Percentiles rank a stretch among this genome's conserved stretches.
Evolutionary conservation across 2,113 vertebrate genomes (phyloP).

Genomic region (Callospermophilus lateralis): DNA sequence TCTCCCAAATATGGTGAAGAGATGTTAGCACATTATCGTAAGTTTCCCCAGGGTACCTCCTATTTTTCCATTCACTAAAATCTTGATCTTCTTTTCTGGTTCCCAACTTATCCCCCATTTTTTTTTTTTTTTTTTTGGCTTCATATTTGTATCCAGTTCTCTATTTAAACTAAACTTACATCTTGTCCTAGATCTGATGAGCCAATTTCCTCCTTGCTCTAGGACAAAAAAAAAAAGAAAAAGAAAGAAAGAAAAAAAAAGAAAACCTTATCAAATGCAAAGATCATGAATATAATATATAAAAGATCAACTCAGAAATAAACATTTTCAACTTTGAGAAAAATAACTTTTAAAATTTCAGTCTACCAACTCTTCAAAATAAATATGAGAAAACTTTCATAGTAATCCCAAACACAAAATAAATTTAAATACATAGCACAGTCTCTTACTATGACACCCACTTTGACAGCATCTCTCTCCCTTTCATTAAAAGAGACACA

Average conservation of each 20-base stretch:
- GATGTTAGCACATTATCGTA: background rate
- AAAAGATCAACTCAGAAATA: conserved; percentile 44
- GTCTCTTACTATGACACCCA: conserved; percentile 7
- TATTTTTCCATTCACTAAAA: background rate
- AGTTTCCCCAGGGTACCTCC: background rate
- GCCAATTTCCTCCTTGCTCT: background rate
- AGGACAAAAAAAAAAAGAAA: background rate
- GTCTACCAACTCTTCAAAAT: conserved; percentile 15
- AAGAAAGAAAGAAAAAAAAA: background rate
- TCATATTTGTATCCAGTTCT: background rate
- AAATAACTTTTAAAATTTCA: background rate
- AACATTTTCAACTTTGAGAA: background rate
- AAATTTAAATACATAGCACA: background rate
- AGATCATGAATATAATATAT: background rate
- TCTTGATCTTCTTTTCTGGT: background rate
- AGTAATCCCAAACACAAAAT: conserved; percentile 10
- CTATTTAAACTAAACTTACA: background rate
- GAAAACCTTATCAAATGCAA: background rate
- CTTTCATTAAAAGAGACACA: background rate
- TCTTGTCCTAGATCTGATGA: background rate
- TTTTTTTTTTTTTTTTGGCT: background rate
- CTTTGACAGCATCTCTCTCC: background rate
- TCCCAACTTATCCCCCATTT: background rate
- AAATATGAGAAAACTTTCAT: conserved; percentile 24
- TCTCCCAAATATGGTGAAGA: background rate